Base-by-base conservation (phyloP, 2,888 invertebrate genomes). In the Epirrita christyi region DNA sequence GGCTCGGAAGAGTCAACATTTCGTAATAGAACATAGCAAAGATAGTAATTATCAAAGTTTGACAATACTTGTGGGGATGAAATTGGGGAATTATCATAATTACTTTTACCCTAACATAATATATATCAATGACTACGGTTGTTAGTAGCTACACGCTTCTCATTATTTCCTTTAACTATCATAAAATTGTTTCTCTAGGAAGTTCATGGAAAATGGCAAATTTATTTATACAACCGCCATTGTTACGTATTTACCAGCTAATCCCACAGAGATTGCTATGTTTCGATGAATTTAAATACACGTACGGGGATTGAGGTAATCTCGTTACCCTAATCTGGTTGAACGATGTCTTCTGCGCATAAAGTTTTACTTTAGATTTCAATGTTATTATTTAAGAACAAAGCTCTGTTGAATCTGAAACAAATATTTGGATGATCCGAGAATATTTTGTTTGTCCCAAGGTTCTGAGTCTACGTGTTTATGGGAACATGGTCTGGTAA, bases 211-310 rank as follows among this genome's bases (percentile, higher is more conserved):
- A 41, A 50, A 40, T 36, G 45, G 53, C 50, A 43, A 47, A 50
- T 38, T 38, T 49, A 60, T 50, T 50, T 53, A 38, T 56, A 14
- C 8, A 53, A 61, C 38, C 46, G 7, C 45, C 60, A 56, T 56
- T 56, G 55, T 59, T 43, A 56, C 49, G 38, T 55, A 52, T 52
- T 52, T 58, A 49, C 48, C 51, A 51, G 49, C 47, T 61, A 61
- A 61, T 61, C 58, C 57, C 34, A 21, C 11, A 29, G 48, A 61
- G 38, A 51, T 57, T 54, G 42, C 44, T 45, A 45, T 55, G 47
- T 61, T 58, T 45, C 58, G 47, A 61, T 61, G 61, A 61, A 61
- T 61, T 57, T 61, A 61, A 54, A 57, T 61, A 56, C 50, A 55
- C 53, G 51, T 55, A 15, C 29, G 48, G 29, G 21, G 51, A 57